These are phyloP conservation scores for Amyelois transitella DNA, from an alignment of 1,140 invertebrate genomes.

Conservation along the genomic window DNA sequence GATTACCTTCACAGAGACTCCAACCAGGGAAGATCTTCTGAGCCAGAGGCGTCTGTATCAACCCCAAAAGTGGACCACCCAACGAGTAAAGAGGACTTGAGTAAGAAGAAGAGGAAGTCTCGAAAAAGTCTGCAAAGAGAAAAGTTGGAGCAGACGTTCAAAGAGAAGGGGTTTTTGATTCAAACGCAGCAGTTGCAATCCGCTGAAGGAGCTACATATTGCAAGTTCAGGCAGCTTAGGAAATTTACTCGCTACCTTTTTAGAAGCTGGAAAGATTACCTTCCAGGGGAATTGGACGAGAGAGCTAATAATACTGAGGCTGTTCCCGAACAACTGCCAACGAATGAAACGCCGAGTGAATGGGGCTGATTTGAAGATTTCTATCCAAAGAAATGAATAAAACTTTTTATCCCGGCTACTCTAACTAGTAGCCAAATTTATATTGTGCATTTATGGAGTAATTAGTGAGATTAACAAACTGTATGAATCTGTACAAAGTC, in stretches of 20 bases:
- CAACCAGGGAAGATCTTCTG: conserved; percentile 71
- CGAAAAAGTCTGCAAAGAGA: conserved; percentile 88
- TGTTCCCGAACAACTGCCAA: background rate
- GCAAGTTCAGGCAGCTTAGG: conserved; percentile 92
- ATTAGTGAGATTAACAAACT: conserved; percentile 26
- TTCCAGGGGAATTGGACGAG: conserved; percentile 83
- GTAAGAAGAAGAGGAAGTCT: conserved; percentile 82
- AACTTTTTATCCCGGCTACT: conserved; percentile 11
- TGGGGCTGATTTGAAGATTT: conserved; percentile 43
- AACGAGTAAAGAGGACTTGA: conserved; percentile 55
- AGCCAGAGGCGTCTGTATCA: conserved; percentile 43
- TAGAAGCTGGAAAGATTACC: conserved; percentile 93
- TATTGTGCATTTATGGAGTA: conserved; percentile 45
- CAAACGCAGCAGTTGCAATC: conserved; percentile 94
- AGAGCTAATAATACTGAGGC: conserved; percentile 15
- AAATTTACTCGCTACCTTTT: conserved; percentile 95
- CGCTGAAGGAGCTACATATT: conserved; percentile 93
- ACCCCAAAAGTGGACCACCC: conserved; percentile 50
- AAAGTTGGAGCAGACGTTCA: conserved; percentile 92
- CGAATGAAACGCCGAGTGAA: conserved; percentile 19
- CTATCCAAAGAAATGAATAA: too few species aligned
- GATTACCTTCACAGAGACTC: conserved; percentile 84
- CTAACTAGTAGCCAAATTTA: conserved; percentile 14
- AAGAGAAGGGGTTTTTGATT: conserved; percentile 93
- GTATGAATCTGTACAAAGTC: conserved; percentile 8